Conservation (phyloP, 2,888 invertebrate species). For the Agrochola litura region DNA sequence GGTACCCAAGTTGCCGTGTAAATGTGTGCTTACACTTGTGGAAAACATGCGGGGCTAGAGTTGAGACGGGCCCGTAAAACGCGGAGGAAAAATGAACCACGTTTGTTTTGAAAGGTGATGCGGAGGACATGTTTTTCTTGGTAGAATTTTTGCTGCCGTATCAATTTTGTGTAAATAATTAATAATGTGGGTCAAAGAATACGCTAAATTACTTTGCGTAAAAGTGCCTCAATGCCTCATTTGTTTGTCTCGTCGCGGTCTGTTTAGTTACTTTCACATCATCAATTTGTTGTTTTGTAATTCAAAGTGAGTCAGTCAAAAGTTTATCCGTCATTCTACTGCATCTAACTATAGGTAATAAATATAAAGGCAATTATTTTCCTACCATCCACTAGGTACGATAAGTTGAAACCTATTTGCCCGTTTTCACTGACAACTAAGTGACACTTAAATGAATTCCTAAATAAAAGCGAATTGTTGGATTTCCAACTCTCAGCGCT, state of each 20-base stretch:
- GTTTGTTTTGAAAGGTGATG: neutral
- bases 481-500: too few species aligned
- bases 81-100: neutral
- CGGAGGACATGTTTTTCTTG: neutral
- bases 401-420: too few species aligned
- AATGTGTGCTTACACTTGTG: constrained; percentile 77
- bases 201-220: neutral
- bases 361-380: too few species aligned
- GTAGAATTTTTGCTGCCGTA: neutral
- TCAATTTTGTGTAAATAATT: too few species aligned
- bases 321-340: neutral
- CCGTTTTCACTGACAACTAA: too few species aligned
- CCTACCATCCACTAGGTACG: too few species aligned
- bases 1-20: constrained; percentile 85
- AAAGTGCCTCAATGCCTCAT: neutral
- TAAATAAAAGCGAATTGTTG: too few species aligned
- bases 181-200: neutral
- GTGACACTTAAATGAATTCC: too few species aligned
- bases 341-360: neutral
- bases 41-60: constrained; percentile 65
- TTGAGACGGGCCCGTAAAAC: constrained; percentile 30
- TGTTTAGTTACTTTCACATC: constrained; percentile 27
- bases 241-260: constrained; percentile 21
- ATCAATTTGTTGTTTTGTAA: constrained; percentile 4
- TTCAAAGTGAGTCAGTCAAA: constrained; percentile 7